phyloP scores from a whole-genome alignment of 2,113 vertebrate species.

The Bubalus kerabau region DNA sequence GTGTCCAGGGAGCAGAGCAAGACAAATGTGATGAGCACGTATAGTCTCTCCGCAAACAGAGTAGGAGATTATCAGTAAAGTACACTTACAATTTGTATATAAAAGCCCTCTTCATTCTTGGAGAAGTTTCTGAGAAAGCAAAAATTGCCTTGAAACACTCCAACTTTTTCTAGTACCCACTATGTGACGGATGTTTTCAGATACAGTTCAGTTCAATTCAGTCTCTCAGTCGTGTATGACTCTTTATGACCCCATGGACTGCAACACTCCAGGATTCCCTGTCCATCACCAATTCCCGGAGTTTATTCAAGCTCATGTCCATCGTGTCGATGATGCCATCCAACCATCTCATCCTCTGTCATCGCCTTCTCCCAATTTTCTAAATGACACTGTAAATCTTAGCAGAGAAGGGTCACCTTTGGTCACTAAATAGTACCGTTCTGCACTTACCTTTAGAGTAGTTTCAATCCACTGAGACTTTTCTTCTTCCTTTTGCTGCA shows the following conservation, averaged over 20 bases:
- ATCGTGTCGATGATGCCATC: neutral
- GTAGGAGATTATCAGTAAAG: neutral
- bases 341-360: neutral
- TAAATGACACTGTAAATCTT: neutral
- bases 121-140: neutral
- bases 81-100: neutral
- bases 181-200: neutral
- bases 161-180: neutral
- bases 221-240: neutral
- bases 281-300: neutral
- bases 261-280: neutral
- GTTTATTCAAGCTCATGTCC: neutral
- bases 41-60: neutral
- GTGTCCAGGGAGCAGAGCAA: neutral
- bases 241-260: neutral
- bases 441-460: neutral
- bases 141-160: neutral
- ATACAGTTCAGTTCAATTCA: neutral
- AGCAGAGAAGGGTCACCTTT: neutral
- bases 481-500: neutral
- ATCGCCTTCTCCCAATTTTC: neutral
- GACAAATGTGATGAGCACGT: neutral
- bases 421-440: neutral
- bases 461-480: neutral
- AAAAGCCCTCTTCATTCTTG: neutral